Conservation (phyloP, 92 coral and sea anemone genomes). For the Umimayanthus kanabou region DNA sequence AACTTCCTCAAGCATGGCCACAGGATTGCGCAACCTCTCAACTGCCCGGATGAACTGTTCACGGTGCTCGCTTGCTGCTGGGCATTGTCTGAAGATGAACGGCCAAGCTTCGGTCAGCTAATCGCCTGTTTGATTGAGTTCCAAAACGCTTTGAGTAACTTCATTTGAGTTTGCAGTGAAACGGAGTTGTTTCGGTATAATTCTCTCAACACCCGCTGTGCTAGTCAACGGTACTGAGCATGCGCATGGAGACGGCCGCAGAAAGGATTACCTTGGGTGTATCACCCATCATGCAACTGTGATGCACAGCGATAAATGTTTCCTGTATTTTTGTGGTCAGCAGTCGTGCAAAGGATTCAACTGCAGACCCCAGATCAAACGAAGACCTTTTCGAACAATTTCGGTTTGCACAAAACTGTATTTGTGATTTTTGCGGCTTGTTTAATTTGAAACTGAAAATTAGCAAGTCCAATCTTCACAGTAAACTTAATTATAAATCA, state of each 20-base stretch:
- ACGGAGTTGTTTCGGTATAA: neutral
- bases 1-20: conserved; percentile 95
- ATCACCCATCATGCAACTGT: conserved; percentile 4
- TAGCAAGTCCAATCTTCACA: neutral
- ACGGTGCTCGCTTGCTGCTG: conserved; percentile 96
- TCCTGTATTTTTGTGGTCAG: neutral
- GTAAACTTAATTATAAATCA: neutral
- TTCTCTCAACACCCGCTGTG: too few species aligned
- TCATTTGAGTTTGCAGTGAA: conserved; percentile 50
- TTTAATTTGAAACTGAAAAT: neutral
- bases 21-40: conserved; percentile 92
- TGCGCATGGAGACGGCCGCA: neutral
- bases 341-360: neutral
- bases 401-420: neutral
- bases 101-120: conserved; percentile 91
- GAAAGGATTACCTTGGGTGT: neutral
- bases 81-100: conserved; percentile 96
- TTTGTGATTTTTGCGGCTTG: neutral
- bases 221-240: neutral
- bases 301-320: neutral
- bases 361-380: neutral
- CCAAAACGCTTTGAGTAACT: conserved; percentile 89
- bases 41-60: conserved; percentile 97
- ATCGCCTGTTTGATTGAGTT: conserved; percentile 87
- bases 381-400: neutral